Percentiles rank a stretch among this genome's conserved stretches.
These are phyloP conservation scores for Polyodon spathula DNA, from an alignment of 2,113 vertebrate species.

Conservation along the genomic window DNA sequence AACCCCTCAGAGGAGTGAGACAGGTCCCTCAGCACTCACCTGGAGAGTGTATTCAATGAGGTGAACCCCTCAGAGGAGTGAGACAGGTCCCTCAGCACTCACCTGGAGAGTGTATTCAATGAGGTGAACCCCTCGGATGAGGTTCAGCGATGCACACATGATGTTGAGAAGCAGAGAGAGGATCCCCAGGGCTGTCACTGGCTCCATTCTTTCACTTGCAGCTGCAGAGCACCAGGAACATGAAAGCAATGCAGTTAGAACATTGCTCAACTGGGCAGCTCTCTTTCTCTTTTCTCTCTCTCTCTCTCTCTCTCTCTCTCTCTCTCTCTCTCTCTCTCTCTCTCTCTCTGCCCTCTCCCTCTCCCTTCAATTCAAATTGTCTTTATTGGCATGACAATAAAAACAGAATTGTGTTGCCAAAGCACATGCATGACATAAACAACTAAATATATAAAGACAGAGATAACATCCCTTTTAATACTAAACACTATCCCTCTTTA, in stretches of 20 bases:
- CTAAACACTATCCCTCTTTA: no score
- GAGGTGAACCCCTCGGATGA: constrained; percentile 86
- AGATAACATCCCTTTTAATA: no score
- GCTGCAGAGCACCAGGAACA: constrained; percentile 35
- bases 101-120: constrained; percentile 87
- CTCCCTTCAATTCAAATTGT: neutral
- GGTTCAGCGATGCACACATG: constrained; percentile 85
- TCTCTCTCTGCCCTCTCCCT: no score
- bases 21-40: constrained; percentile 47
- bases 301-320: no score
- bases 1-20: neutral
- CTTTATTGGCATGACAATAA: no score
- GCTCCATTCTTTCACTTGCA: constrained; percentile 67
- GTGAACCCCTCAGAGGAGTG: neutral
- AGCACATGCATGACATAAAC: neutral
- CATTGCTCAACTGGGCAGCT: neutral
- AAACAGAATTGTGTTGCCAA: no score
- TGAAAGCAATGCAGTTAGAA: fast-evolving
- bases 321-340: no score
- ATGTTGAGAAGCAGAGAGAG: constrained; percentile 89
- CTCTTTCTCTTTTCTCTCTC: neutral
- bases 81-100: constrained; percentile 13
- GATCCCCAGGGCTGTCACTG: constrained; percentile 73
- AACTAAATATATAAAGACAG: no score
- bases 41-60: constrained; percentile 66